Conservation (phyloP, 2,113 vertebrate species). For the Plestiodon gilberti region DNA sequence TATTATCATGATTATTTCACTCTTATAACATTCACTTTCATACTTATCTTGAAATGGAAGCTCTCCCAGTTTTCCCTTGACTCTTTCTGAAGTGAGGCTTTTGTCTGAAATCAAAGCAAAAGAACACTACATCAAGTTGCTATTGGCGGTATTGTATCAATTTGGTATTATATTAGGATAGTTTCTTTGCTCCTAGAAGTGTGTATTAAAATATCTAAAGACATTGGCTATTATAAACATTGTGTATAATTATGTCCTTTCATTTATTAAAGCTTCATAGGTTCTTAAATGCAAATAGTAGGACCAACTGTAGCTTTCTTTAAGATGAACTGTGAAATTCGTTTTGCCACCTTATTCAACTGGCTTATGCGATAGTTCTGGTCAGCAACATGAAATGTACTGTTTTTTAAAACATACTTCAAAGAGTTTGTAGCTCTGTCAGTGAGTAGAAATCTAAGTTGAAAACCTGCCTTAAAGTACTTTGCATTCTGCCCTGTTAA, state of each 20-base stretch:
- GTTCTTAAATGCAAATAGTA: not conserved
- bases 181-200: too few relatives aligned
- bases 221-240: not conserved
- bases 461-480: not conserved
- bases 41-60: not conserved
- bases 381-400: not conserved
- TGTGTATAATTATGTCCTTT: not conserved
- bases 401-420: constrained; percentile 7
- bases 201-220: too few relatives aligned
- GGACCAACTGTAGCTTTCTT: not conserved
- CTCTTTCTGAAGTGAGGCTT: not conserved
- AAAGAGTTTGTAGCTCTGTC: not conserved
- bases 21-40: not conserved
- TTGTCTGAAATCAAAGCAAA: not conserved
- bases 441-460: constrained; percentile 3
- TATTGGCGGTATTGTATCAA: not conserved
- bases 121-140: not conserved
- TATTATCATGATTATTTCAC: not conserved
- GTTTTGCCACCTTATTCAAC: not conserved
- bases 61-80: not conserved
- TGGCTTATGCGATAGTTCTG: not conserved
- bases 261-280: not conserved
- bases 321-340: not conserved
- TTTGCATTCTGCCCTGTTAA: constrained; percentile 9
- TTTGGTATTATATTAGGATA: not conserved